Evolutionary conservation across 2,113 vertebrate genomes (phyloP).

Genomic region (Nothocercus julius): DNA sequence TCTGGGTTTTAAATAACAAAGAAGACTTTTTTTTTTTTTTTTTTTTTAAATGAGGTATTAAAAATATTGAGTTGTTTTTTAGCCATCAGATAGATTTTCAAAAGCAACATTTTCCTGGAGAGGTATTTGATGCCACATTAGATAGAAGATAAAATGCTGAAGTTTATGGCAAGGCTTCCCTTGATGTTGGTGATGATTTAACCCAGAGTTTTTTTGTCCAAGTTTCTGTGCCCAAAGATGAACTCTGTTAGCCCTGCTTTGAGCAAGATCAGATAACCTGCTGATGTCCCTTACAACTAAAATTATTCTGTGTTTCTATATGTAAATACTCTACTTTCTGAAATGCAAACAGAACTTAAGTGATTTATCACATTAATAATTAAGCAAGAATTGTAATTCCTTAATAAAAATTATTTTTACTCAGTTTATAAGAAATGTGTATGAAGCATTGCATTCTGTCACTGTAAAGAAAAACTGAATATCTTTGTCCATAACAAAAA

Average conservation of each 20-base stretch:
- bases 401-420: not conserved
- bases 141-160: not conserved
- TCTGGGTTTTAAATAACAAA: not conserved
- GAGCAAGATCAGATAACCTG: not conserved
- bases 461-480: not conserved
- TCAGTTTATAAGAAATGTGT: not conserved
- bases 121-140: not conserved
- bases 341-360: not conserved
- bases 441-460: not conserved
- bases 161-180: not conserved
- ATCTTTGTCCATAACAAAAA: not conserved
- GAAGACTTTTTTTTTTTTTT: not conserved
- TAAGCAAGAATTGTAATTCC: not conserved
- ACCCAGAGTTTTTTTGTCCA: not conserved
- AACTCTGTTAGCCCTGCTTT: not conserved
- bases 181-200: not conserved
- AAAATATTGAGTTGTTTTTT: not conserved
- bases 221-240: not conserved
- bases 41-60: not conserved
- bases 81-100: not conserved
- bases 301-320: not conserved
- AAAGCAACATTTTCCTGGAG: not conserved
- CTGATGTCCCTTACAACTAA: not conserved
- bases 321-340: not conserved
- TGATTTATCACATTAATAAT: fast-evolving